Conservation (phyloP, 2,113 vertebrate genomes). For the Sciurus niger region DNA sequence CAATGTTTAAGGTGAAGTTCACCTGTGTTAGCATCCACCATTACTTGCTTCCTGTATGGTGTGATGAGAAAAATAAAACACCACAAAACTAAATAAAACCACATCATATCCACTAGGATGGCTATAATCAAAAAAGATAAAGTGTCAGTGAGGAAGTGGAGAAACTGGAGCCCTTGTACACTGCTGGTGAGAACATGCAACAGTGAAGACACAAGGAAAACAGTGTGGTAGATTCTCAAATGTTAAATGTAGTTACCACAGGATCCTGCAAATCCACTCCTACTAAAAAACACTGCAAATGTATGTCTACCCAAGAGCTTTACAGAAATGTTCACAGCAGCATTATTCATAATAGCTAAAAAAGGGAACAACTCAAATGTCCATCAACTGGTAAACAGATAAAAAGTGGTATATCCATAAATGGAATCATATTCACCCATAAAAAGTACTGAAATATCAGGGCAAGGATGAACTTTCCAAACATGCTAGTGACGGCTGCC, state of each 20-base stretch:
- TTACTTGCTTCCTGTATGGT: slow-evolving; percentile 2
- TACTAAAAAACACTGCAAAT: background rate
- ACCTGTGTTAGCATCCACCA: background rate
- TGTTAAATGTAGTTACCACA: background rate
- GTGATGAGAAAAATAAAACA: slow-evolving; percentile 32
- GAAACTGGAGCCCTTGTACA: background rate
- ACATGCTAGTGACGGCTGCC: background rate
- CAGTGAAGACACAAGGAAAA: background rate
- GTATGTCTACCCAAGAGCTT: background rate
- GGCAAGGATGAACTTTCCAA: background rate
- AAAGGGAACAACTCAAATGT: background rate
- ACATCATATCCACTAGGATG: background rate
- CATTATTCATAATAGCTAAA: background rate
- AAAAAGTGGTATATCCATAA: background rate
- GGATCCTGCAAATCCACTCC: background rate
- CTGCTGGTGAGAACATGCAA: background rate
- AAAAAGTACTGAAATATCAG: background rate
- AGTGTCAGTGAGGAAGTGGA: background rate
- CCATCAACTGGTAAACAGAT: background rate
- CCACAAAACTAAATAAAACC: slow-evolving; percentile 33
- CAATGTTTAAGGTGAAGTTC: slow-evolving; percentile 1
- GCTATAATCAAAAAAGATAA: slow-evolving; percentile 8
- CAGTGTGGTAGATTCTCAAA: slow-evolving; percentile 18
- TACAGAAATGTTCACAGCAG: background rate
- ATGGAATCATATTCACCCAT: background rate